phyloP scores from a whole-genome alignment of 2,888 invertebrate species.

The Ganaspis brasiliensis region DNA sequence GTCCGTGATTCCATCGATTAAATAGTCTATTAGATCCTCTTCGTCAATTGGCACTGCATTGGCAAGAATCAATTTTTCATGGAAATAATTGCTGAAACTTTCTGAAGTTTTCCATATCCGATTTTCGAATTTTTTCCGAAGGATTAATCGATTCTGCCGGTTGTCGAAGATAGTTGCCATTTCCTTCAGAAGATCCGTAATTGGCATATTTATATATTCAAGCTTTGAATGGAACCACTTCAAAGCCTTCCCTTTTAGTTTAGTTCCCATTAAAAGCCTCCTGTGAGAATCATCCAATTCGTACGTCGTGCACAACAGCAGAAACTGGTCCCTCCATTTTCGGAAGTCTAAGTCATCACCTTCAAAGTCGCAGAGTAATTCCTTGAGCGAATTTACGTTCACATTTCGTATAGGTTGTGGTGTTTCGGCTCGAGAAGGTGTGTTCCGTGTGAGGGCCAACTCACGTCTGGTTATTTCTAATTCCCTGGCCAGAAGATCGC shows the following conservation, averaged over 20 bases:
- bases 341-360: slow-evolving; percentile 41
- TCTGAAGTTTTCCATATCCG: slow-evolving; percentile 45
- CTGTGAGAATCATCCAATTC: slow-evolving; percentile 45
- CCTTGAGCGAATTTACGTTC: slow-evolving; percentile 43
- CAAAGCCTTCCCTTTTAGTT: slow-evolving; percentile 35
- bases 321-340: slow-evolving; percentile 47
- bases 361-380: slow-evolving; percentile 47
- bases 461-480: slow-evolving; percentile 3
- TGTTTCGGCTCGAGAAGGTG: neutral
- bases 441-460: neutral
- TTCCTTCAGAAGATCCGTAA: slow-evolving; percentile 29
- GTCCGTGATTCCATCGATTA: slow-evolving; percentile 49
- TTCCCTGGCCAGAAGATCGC: neutral
- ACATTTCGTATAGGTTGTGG: neutral
- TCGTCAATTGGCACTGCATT: slow-evolving; percentile 48
- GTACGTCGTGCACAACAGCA: slow-evolving; percentile 45
- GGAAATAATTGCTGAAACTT: slow-evolving; percentile 47
- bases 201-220: slow-evolving; percentile 45
- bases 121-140: slow-evolving; percentile 46
- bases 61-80: slow-evolving; percentile 47
- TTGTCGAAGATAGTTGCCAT: slow-evolving; percentile 48
- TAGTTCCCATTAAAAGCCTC: slow-evolving; percentile 39
- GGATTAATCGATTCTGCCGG: slow-evolving; percentile 28
- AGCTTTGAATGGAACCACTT: slow-evolving; percentile 44
- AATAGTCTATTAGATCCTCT: slow-evolving; percentile 46